Percentiles rank a stretch among this genome's conserved stretches.
These are phyloP conservation scores for Subacronicta megacephala DNA, from an alignment of 2,888 invertebrate species.

Conservation along the genomic window DNA sequence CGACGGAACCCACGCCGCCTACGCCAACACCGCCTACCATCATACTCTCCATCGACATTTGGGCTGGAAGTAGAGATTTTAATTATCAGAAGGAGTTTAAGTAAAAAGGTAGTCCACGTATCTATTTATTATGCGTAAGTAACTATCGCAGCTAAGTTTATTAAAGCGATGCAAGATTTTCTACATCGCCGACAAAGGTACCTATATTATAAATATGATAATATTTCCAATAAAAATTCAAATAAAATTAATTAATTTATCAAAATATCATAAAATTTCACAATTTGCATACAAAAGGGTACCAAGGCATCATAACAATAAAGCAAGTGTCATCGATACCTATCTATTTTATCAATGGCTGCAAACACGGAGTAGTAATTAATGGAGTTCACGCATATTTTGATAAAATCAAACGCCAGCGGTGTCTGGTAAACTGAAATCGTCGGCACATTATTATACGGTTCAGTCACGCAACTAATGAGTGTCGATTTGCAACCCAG, in stretches of 20 bases:
- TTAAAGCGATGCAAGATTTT: no score
- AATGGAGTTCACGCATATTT: slow-evolving; percentile 12
- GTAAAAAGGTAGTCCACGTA: no score
- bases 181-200: no score
- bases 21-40: slow-evolving; percentile 91
- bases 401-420: neutral
- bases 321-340: neutral
- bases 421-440: neutral
- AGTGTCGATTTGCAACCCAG: neutral
- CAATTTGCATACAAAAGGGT: slow-evolving; percentile 15
- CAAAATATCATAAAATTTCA: no score
- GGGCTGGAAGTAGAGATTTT: slow-evolving; percentile 85
- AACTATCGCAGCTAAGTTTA: no score
- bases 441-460: neutral
- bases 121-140: no score
- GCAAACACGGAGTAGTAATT: slow-evolving; percentile 3
- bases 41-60: slow-evolving; percentile 93
- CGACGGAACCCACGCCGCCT: slow-evolving; percentile 92
- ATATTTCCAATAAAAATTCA: no score
- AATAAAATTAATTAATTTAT: no score
- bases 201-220: no score
- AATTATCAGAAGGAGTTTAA: slow-evolving; percentile 1
- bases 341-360: neutral
- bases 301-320: slow-evolving; percentile 26
- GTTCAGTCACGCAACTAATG: neutral